Evolutionary conservation across 2,113 vertebrate species (phyloP).

Genomic region (Callithrix jacchus): DNA sequence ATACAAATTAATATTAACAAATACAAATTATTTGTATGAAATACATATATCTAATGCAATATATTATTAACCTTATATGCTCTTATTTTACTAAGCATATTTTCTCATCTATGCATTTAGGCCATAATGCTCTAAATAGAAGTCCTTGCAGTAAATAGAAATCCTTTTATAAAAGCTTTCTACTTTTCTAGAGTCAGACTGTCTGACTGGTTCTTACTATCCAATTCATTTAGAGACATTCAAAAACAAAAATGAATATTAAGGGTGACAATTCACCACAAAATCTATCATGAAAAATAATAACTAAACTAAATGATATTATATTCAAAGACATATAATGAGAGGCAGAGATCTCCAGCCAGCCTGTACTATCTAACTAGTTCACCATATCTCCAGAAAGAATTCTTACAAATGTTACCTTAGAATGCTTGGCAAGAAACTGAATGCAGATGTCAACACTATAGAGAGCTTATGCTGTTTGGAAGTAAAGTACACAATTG

Average conservation of each 20-base stretch:
- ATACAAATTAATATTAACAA: neutral
- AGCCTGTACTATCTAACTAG: neutral
- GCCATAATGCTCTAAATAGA: neutral
- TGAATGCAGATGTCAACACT: neutral
- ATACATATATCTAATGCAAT: neutral
- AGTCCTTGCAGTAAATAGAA: slow-evolving; percentile 64
- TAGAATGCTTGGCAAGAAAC: neutral
- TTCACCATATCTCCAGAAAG: neutral
- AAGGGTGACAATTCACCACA: slow-evolving; percentile 67
- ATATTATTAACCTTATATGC: neutral
- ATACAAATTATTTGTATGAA: neutral
- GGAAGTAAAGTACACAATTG: neutral
- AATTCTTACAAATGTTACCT: neutral
- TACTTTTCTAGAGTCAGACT: slow-evolving; percentile 74
- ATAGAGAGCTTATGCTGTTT: neutral
- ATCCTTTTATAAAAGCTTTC: slow-evolving; percentile 75
- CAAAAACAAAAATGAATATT: slow-evolving; percentile 56
- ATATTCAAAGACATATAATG: slow-evolving; percentile 42
- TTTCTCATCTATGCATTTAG: neutral
- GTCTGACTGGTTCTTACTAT: slow-evolving; percentile 76
- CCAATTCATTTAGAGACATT: slow-evolving; percentile 63
- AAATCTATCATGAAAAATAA: slow-evolving; percentile 58
- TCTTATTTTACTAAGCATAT: neutral
- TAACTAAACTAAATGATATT: slow-evolving; percentile 52
- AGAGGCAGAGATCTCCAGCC: neutral